Conservation (phyloP, 2,113 vertebrate species). For the Eretmodus cyanostictus region DNA sequence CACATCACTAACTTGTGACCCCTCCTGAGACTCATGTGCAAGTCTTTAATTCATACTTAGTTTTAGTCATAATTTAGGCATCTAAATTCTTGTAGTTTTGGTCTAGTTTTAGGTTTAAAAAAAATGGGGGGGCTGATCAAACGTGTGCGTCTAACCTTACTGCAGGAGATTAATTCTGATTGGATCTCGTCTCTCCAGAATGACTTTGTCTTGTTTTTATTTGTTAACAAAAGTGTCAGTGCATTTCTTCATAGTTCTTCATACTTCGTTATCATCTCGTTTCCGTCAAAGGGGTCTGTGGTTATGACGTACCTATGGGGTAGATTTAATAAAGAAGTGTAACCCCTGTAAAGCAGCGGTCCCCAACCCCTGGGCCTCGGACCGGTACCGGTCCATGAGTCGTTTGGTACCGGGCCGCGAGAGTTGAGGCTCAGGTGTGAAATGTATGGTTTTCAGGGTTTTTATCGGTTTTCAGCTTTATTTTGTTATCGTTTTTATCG, state of each 20-base stretch:
- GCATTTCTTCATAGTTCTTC: not conserved
- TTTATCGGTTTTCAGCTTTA: too few relatives aligned
- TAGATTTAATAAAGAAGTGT: not conserved
- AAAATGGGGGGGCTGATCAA: not conserved
- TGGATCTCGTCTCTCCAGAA: not conserved
- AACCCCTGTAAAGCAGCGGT: not conserved
- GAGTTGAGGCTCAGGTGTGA: too few relatives aligned
- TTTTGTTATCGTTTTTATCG: too few relatives aligned
- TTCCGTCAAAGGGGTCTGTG: not conserved
- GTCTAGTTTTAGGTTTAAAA: not conserved
- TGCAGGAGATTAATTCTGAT: not conserved
- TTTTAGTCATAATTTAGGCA: not conserved
- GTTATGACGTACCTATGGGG: not conserved
- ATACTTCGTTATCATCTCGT: not conserved
- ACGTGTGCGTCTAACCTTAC: not conserved
- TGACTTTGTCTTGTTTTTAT: not conserved
- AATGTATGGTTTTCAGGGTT: too few relatives aligned
- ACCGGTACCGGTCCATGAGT: too few relatives aligned
- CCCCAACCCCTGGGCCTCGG: too few relatives aligned
- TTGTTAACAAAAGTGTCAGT: not conserved
- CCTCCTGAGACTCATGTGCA: not conserved
- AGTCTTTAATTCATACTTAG: not conserved
- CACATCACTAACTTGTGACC: not conserved
- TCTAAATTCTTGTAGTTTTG: not conserved
- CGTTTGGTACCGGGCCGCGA: too few relatives aligned